phyloP scores from a whole-genome alignment of 2,113 vertebrate species.

The Sphaerodactylus townsendi region DNA sequence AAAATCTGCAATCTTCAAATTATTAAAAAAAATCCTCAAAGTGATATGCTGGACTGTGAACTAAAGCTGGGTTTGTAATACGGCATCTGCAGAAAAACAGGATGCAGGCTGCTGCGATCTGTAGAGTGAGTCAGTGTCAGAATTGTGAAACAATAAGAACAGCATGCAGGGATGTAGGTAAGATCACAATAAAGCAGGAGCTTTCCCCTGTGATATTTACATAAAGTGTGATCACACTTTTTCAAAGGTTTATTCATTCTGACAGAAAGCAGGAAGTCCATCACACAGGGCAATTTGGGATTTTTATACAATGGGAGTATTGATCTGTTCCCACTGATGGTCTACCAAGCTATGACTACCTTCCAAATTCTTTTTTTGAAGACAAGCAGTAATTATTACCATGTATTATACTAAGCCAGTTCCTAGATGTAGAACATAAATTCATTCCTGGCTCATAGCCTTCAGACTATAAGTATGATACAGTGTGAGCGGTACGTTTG shows the following conservation, averaged over 20 bases:
- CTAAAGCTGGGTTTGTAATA: not conserved
- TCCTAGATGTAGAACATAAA: no score
- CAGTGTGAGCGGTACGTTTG: no score
- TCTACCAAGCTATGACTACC: no score
- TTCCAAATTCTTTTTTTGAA: no score
- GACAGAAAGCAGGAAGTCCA: not conserved
- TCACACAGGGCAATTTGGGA: not conserved
- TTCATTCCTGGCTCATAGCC: no score
- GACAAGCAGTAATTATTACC: no score
- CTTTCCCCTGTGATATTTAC: constrained; percentile 18
- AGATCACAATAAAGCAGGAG: not conserved
- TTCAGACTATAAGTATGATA: no score
- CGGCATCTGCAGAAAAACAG: not conserved
- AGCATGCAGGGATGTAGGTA: not conserved
- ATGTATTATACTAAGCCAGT: no score
- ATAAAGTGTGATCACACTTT: constrained; percentile 40
- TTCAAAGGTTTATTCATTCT: constrained; percentile 36
- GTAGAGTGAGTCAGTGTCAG: not conserved
- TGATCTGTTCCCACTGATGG: no score
- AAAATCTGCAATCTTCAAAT: not conserved
- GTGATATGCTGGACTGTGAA: not conserved
- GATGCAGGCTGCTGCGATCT: not conserved
- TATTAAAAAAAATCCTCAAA: not conserved
- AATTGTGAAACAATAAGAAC: not conserved
- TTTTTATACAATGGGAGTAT: not conserved